These are phyloP conservation scores for Diacarnus erythraeanus DNA, from an alignment of 37 sponge, comb jelly and placozoan genomes.

Conservation along the genomic window DNA sequence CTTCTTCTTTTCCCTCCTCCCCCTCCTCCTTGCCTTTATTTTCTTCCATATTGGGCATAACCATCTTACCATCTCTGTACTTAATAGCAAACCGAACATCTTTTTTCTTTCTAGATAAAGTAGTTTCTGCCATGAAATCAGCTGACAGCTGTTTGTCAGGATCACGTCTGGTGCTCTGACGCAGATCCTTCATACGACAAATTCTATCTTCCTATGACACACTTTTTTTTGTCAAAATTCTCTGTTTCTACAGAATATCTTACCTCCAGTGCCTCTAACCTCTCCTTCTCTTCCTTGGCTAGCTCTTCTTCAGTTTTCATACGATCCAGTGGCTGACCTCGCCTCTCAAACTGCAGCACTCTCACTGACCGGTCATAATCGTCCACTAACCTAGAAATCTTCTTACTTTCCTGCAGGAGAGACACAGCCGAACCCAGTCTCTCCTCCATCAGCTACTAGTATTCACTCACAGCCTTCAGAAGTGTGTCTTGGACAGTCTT, in stretches of 20 bases:
- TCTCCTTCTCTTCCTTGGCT: conserved; percentile 62
- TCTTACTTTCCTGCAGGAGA: neutral
- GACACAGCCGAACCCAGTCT: neutral
- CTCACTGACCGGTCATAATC: conserved; percentile 74
- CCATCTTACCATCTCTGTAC: conserved; percentile 66
- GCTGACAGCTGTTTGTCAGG: conserved; percentile 45
- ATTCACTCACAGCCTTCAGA: conserved; percentile 17
- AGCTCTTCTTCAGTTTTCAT: conserved; percentile 82
- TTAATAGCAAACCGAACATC: conserved; percentile 21
- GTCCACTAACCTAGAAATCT: neutral
- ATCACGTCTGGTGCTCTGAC: neutral
- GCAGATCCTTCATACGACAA: conserved; percentile 43
- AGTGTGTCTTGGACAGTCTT: conserved; percentile 39
- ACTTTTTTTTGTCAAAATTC: too few species aligned
- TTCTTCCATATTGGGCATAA: conserved; percentile 5
- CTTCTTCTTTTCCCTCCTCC: neutral
- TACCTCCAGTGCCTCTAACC: conserved; percentile 56
- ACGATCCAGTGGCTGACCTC: conserved; percentile 71
- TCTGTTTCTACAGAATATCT: neutral
- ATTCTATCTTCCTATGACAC: conserved; percentile 32
- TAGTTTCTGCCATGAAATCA: conserved; percentile 24
- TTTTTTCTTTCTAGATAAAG: conserved; percentile 3
- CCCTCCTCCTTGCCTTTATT: neutral
- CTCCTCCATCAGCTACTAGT: neutral
- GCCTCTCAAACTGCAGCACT: conserved; percentile 73